Base-by-base conservation (phyloP, 2,888 invertebrate species). In the Fabriciana adippe region DNA sequence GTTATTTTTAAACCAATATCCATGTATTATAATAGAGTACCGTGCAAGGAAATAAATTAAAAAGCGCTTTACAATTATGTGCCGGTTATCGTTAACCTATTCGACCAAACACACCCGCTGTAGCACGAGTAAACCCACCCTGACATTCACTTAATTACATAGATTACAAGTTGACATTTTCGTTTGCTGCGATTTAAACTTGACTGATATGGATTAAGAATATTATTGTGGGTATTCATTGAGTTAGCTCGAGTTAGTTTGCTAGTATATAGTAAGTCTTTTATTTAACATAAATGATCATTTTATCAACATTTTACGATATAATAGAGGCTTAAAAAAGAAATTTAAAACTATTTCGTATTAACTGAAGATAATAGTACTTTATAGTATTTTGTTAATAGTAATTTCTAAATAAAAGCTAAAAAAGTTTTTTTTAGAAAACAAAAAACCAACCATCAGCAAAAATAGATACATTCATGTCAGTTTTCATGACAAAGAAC, bases 151-250 rank as follows among this genome's bases (percentile, higher is more conserved):
- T 91, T 92, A 92, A 92, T 92, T 92, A 90, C 90, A 77, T 85
- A 91, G 92, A 92, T 92, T 91, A 91, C 86, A 89, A 89, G 83
- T 87, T 91, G 92, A 91, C 92, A 86, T 86, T 90, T 88, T 89
- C 85, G 84, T 85, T 81, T 80, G 78, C 79, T 78, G 81, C 86
- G 85, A 85, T 88, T 88, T 86, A 86, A 87, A 89, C 84, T 84
- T 87, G 88, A 89, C 83, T 84, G 86, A 81, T 83, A 81, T 78
- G 90, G 90, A 90, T 92, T 91, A 67, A 66, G 67, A 53, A 61
- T 61, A 64, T 69, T 67, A 62, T 71, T 66, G 59, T 63, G 68
- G 61, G 60, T 47, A 26, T 56, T 55, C 45, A 63, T 54, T 55
- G 45, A 13, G 63, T 47, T 35, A 21, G 59, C 57, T 21, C 26